A percentile compares a stretch with the other conserved stretches of the same genome.
These are phyloP conservation scores for Fringilla coelebs DNA, from an alignment of 2,797 vertebrate genomes.

Conservation along the genomic window DNA sequence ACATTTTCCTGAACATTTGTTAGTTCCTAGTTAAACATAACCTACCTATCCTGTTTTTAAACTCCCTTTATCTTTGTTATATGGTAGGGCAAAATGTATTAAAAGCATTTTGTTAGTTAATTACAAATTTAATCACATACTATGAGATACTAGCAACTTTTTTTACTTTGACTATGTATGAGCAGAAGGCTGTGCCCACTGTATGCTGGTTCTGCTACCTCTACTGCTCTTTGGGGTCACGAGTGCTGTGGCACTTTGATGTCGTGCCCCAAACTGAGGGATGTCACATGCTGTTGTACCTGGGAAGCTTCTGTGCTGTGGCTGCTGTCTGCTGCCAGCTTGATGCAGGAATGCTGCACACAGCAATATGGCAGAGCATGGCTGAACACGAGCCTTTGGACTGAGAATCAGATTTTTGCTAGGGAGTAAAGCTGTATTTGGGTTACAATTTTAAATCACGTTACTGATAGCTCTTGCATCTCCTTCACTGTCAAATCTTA, in stretches of 20 bases:
- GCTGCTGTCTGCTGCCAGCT: neutral
- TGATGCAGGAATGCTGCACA: neutral
- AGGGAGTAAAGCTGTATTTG: neutral
- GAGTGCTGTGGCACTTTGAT: neutral
- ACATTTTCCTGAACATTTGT: neutral
- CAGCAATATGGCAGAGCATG: neutral
- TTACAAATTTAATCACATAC: neutral
- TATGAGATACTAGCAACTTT: neutral
- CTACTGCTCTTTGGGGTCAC: neutral
- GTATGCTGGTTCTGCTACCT: neutral
- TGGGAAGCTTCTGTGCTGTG: neutral
- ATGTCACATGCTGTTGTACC: rapidly evolving
- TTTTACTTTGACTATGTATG: neutral
- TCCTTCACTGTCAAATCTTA: neutral
- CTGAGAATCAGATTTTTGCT: neutral
- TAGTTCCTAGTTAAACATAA: neutral
- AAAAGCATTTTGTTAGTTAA: neutral
- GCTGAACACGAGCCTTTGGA: neutral
- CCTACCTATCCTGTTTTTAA: neutral
- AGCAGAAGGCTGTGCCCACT: neutral
- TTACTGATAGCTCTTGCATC: neutral
- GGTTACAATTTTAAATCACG: neutral
- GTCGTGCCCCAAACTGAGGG: neutral
- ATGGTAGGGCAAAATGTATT: neutral
- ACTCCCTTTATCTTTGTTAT: neutral